These are phyloP conservation scores for Cylindroiulus punctatus DNA, from an alignment of 2,888 invertebrate species.

Conservation along the genomic window DNA sequence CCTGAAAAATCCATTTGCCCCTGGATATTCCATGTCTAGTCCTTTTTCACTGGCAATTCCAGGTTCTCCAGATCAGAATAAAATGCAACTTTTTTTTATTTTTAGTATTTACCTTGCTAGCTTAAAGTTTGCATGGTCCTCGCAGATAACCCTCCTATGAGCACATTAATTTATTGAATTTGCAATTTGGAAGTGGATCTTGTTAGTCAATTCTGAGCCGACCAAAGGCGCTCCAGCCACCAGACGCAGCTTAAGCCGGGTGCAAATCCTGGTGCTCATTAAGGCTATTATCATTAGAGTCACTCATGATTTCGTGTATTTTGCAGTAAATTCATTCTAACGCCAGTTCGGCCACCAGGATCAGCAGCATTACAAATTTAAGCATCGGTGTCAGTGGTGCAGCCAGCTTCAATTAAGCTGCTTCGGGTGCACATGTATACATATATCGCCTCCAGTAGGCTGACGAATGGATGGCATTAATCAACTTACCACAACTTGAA, in stretches of 20 bases:
- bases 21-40: too few relatives aligned
- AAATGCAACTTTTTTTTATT: too few relatives aligned
- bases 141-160: background rate
- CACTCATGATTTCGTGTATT: background rate
- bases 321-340: background rate
- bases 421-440: background rate
- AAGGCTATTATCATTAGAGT: constrained; percentile 4
- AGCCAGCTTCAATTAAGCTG: background rate
- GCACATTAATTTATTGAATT: background rate
- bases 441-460: background rate
- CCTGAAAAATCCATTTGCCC: too few relatives aligned
- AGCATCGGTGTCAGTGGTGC: background rate
- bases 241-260: background rate
- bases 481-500: constrained; percentile 10
- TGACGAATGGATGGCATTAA: constrained; percentile 18
- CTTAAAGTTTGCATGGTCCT: too few relatives aligned
- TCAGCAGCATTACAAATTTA: too few relatives aligned
- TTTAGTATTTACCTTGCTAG: too few relatives aligned
- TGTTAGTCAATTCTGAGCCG: background rate
- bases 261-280: background rate
- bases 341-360: background rate
- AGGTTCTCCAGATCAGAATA: too few relatives aligned
- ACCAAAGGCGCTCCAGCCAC: background rate
- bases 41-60: too few relatives aligned
- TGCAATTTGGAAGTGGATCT: background rate